These are phyloP conservation scores for Drosophila nigromelanica DNA, from an alignment of 1,140 invertebrate genomes.

Conservation along the genomic window DNA sequence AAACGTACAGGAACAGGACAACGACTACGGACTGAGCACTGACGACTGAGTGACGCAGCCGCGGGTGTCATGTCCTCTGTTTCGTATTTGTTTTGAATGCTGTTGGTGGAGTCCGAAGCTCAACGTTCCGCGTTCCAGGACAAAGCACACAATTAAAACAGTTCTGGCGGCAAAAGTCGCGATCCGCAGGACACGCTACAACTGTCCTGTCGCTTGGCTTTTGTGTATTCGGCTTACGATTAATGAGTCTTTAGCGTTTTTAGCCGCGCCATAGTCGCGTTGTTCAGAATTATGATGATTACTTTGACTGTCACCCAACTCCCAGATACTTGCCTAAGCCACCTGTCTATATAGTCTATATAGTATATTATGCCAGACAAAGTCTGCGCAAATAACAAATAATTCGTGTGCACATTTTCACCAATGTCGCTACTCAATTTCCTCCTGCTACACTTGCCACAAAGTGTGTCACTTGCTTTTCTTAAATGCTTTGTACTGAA, in stretches of 20 bases:
- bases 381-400: slow-evolving; percentile 47
- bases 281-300: slow-evolving; percentile 63
- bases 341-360: slow-evolving; percentile 40
- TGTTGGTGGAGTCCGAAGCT: neutral
- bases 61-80: slow-evolving; percentile 55
- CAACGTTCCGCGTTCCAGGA: slow-evolving; percentile 27
- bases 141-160: slow-evolving; percentile 71
- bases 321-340: neutral
- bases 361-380: slow-evolving; percentile 17
- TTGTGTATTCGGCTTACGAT: slow-evolving; percentile 46
- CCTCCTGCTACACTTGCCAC: slow-evolving; percentile 5
- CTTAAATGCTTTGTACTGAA: neutral
- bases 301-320: slow-evolving; percentile 30
- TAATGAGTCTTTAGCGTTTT: slow-evolving; percentile 79
- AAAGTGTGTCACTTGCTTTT: neutral
- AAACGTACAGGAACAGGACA: slow-evolving; percentile 16
- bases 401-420: slow-evolving; percentile 39
- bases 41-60: slow-evolving; percentile 55
- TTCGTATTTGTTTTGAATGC: slow-evolving; percentile 38
- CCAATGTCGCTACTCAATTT: slow-evolving; percentile 17
- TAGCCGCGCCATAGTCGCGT: slow-evolving; percentile 26
- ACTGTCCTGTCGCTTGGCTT: slow-evolving; percentile 50
- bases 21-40: slow-evolving; percentile 10
- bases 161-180: slow-evolving; percentile 66
- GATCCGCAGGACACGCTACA: slow-evolving; percentile 50